Evolutionary conservation across 2,888 invertebrate species (phyloP).

Genomic region (Platynereis dumerilii): DNA sequence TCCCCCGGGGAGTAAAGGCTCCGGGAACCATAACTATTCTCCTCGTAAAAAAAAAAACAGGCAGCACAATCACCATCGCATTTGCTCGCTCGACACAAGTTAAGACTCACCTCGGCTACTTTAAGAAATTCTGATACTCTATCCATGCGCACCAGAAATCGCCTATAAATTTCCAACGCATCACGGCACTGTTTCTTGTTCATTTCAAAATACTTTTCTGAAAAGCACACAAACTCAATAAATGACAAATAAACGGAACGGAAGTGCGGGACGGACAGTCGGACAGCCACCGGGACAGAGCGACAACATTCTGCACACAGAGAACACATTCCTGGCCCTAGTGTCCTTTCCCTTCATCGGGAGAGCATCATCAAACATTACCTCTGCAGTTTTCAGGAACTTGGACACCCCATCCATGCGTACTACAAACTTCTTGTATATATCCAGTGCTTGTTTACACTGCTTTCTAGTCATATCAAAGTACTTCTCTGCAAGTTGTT

Average conservation of each 20-base stretch:
- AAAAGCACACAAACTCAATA: conserved; percentile 34
- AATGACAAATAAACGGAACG: no score
- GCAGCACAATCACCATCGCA: no score
- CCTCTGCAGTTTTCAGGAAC: conserved; percentile 82
- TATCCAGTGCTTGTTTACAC: conserved; percentile 94
- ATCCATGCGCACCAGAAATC: conserved; percentile 98
- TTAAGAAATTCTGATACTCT: conserved; percentile 97
- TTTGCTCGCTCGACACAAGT: neutral
- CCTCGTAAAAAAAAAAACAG: no score
- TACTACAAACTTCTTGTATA: conserved; percentile 97
- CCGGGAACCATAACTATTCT: no score
- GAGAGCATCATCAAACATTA: conserved; percentile 41
- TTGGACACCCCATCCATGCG: conserved; percentile 98
- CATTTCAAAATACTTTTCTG: conserved; percentile 99
- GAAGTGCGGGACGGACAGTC: neutral
- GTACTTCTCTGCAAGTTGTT: conserved; percentile 79
- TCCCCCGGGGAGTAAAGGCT: no score
- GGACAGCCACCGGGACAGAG: neutral
- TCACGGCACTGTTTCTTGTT: conserved; percentile 98
- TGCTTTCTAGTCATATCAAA: conserved; percentile 99
- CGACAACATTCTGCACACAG: no score
- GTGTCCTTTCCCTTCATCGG: neutral
- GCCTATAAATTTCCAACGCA: conserved; percentile 97
- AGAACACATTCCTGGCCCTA: no score
- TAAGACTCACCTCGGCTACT: conserved; percentile 67